Evolutionary conservation across 2,797 vertebrate genomes (phyloP).

Genomic region (Halcyon chelicuti): DNA sequence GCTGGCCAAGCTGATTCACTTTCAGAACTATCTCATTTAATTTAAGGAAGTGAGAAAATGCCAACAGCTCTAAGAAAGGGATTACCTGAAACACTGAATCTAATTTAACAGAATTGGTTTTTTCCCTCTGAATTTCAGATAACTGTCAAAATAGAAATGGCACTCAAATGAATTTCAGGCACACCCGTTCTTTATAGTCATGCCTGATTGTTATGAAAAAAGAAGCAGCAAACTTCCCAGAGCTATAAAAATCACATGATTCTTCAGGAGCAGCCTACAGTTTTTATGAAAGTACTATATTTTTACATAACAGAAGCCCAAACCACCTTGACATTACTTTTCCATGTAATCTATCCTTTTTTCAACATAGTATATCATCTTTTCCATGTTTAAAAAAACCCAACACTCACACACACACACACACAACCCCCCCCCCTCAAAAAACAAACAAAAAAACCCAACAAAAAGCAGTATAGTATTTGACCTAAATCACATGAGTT

Average conservation of each 20-base stretch:
- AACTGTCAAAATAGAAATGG: not conserved
- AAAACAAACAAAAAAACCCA: too few species aligned
- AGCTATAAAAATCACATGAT: not conserved
- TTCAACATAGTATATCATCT: not conserved
- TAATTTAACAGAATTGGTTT: not conserved
- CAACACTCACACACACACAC: too few species aligned
- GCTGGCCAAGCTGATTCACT: not conserved
- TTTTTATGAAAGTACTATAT: not conserved
- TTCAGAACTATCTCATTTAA: not conserved
- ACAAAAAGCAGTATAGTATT: not conserved
- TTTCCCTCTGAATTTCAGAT: not conserved
- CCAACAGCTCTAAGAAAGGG: not conserved
- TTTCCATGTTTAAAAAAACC: not conserved
- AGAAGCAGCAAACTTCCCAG: not conserved
- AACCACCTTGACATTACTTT: not conserved
- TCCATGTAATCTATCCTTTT: not conserved
- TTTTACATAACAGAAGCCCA: not conserved
- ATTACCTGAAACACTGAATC: constrained; percentile 4
- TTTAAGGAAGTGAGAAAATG: constrained; percentile 9
- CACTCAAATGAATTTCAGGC: not conserved
- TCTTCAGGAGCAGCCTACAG: not conserved
- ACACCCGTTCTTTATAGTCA: not conserved
- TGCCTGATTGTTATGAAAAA: not conserved
- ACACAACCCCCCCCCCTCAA: too few species aligned
- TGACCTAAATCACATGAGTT: not conserved